Conservation (phyloP, 2,113 vertebrate genomes). For the Anguilla rostrata region DNA sequence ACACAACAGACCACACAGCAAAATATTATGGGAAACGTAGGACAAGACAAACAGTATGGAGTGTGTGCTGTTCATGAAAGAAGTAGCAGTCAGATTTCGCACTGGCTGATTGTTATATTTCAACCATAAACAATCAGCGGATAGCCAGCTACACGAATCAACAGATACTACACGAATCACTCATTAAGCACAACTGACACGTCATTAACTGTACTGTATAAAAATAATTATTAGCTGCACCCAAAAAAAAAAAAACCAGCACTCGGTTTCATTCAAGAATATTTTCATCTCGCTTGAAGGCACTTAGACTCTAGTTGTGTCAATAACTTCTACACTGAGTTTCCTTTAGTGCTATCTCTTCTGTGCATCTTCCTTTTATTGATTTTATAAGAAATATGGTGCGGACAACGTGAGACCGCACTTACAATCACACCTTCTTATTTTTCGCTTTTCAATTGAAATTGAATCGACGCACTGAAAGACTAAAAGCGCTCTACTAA, state of each 20-base stretch:
- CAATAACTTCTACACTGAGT: background rate
- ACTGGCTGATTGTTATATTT: background rate
- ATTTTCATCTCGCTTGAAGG: background rate
- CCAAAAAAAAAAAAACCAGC: too few relatives aligned
- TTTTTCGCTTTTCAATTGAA: background rate
- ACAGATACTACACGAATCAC: background rate
- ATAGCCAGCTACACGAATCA: too few relatives aligned
- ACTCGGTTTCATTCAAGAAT: background rate
- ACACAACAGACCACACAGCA: background rate
- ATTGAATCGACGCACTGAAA: background rate
- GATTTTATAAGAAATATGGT: background rate
- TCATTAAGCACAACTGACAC: background rate
- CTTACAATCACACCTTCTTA: background rate
- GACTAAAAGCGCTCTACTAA: background rate
- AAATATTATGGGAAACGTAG: background rate
- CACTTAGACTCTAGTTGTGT: background rate
- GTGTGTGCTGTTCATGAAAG: background rate
- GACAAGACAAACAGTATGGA: background rate
- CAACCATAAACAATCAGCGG: background rate
- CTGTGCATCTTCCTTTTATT: background rate
- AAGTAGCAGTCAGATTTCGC: background rate
- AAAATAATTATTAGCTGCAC: slow-evolving; percentile 6
- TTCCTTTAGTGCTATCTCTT: background rate
- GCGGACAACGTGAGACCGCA: background rate
- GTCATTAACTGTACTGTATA: slow-evolving; percentile 1